phyloP scores from a whole-genome alignment of 2,888 invertebrate genomes.

The Rotaria magnacalcarata region DNA sequence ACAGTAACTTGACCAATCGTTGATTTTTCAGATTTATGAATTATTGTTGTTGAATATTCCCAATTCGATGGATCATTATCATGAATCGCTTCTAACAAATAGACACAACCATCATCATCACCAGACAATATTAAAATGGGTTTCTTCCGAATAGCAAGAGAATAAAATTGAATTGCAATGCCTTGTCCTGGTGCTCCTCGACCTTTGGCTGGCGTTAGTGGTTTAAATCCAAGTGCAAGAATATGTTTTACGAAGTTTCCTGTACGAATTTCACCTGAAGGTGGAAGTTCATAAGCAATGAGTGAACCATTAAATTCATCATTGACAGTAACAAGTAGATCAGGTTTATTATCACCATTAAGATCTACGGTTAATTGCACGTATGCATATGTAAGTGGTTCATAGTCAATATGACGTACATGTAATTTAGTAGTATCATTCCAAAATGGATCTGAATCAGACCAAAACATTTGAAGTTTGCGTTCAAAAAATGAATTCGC shows the following conservation, averaged over 20 bases:
- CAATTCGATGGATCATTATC: slow-evolving; percentile 49
- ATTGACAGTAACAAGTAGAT: slow-evolving; percentile 51
- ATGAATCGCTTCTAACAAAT: slow-evolving; percentile 48
- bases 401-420: slow-evolving; percentile 18
- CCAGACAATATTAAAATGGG: slow-evolving; percentile 52
- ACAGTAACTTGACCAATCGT: slow-evolving; percentile 51
- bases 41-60: slow-evolving; percentile 49
- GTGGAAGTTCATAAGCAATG: slow-evolving; percentile 51
- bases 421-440: slow-evolving; percentile 49
- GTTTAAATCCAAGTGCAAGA: slow-evolving; percentile 49
- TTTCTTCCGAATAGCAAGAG: slow-evolving; percentile 43
- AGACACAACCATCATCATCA: slow-evolving; percentile 52
- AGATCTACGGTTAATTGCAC: slow-evolving; percentile 49
- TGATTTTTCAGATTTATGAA: slow-evolving; percentile 49
- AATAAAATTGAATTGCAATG: slow-evolving; percentile 43
- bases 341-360: slow-evolving; percentile 51
- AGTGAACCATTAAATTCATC: slow-evolving; percentile 50
- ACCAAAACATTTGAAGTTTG: slow-evolving; percentile 51
- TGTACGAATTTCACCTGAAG: slow-evolving; percentile 48
- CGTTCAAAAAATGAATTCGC: slow-evolving; percentile 51
- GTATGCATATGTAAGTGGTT: neutral
- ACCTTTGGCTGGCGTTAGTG: slow-evolving; percentile 40
- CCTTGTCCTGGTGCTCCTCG: slow-evolving; percentile 40
- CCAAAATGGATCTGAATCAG: slow-evolving; percentile 49
- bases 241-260: slow-evolving; percentile 49